These are phyloP conservation scores for Dipodomys spectabilis DNA, from an alignment of 2,113 vertebrate species.

Conservation along the genomic window DNA sequence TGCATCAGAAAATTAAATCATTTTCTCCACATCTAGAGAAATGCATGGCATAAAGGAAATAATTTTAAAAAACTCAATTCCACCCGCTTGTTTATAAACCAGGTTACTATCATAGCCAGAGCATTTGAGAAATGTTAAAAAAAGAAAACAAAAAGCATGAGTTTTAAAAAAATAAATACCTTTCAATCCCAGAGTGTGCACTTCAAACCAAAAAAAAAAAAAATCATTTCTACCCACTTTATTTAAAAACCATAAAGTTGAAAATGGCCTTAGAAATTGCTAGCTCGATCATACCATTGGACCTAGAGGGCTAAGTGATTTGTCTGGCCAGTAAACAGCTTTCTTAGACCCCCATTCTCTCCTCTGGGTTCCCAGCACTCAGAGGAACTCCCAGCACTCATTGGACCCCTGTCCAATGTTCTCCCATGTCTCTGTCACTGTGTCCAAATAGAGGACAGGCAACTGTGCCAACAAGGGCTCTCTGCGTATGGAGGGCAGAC, in stretches of 20 bases:
- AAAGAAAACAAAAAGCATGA: background rate
- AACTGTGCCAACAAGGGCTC: background rate
- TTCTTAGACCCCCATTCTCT: background rate
- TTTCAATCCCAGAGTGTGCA: background rate
- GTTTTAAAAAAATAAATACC: background rate
- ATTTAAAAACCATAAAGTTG: background rate
- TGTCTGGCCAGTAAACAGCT: background rate
- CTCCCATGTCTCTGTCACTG: background rate
- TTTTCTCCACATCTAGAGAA: background rate
- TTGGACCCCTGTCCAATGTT: background rate
- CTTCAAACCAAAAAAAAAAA: slow-evolving; percentile 16
- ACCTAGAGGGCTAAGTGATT: background rate
- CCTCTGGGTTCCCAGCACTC: background rate
- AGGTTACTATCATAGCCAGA: background rate
- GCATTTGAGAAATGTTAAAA: background rate
- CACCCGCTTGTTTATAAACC: slow-evolving; percentile 1
- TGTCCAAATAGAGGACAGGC: background rate
- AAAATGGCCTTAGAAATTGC: background rate
- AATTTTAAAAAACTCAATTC: background rate
- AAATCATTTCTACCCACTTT: background rate
- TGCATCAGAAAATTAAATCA: background rate
- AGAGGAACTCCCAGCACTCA: no score
- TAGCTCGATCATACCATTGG: background rate
- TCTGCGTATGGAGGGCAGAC: background rate
- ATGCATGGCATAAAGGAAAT: background rate